These are phyloP conservation scores for Hydropotes inermis DNA, from an alignment of 2,113 vertebrate species.

Conservation along the genomic window DNA sequence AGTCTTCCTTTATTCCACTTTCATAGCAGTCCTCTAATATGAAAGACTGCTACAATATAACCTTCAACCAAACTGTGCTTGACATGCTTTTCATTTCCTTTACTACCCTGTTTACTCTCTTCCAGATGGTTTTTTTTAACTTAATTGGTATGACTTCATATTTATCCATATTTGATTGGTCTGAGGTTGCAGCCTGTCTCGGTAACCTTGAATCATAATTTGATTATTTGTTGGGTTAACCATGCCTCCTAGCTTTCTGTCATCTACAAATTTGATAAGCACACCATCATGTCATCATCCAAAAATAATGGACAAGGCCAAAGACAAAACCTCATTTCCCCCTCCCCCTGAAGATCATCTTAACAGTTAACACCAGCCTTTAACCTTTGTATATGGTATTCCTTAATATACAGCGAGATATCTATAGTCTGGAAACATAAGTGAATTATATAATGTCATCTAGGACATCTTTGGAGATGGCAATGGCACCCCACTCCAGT, in stretches of 20 bases:
- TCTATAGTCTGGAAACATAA: not conserved
- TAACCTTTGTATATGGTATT: not conserved
- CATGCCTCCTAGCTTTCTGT: not conserved
- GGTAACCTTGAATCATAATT: constrained; percentile 26
- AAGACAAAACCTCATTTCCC: not conserved
- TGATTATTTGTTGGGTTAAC: not conserved
- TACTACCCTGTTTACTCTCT: not conserved
- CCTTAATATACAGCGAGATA: not conserved
- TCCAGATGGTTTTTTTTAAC: not conserved
- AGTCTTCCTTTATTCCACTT: not conserved
- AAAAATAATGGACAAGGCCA: constrained; percentile 8
- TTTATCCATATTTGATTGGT: not conserved
- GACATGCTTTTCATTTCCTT: not conserved
- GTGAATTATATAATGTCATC: not conserved
- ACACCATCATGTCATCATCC: not conserved
- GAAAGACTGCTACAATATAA: not conserved
- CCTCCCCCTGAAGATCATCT: not conserved
- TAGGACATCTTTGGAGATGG: not conserved
- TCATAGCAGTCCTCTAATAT: not conserved
- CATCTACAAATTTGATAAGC: not conserved
- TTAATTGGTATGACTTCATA: not conserved
- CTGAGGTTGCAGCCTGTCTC: not conserved
- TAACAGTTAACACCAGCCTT: not conserved
- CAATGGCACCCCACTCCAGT: too few relatives aligned
- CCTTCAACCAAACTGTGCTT: not conserved